phyloP scores from a whole-genome alignment of 2,888 invertebrate genomes.

The Leucoma salicis region DNA sequence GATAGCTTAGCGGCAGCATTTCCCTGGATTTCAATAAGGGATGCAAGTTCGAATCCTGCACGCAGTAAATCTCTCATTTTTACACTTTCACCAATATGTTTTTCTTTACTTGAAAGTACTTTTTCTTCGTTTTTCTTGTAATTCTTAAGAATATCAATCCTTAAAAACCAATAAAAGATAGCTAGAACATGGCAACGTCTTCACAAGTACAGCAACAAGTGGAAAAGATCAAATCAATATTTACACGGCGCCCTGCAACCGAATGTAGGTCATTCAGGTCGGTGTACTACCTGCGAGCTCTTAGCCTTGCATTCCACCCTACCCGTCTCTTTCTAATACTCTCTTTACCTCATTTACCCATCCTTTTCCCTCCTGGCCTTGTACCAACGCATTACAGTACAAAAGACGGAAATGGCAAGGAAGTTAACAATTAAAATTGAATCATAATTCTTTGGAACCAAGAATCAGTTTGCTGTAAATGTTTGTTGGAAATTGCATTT shows the following conservation, averaged over 20 bases:
- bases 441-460: slow-evolving; percentile 40
- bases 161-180: slow-evolving; percentile 18
- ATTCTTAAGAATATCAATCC: not conserved
- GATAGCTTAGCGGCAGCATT: too few relatives aligned
- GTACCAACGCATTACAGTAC: slow-evolving; percentile 64
- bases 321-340: slow-evolving; percentile 43
- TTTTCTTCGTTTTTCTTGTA: too few relatives aligned
- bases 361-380: slow-evolving; percentile 63
- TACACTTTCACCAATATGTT: too few relatives aligned
- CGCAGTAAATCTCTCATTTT: too few relatives aligned
- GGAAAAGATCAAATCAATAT: slow-evolving; percentile 73
- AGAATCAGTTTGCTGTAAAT: slow-evolving; percentile 36
- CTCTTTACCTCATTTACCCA: slow-evolving; percentile 30
- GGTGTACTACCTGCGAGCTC: slow-evolving; percentile 74
- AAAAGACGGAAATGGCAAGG: slow-evolving; percentile 67
- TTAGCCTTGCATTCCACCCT: slow-evolving; percentile 69
- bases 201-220: slow-evolving; percentile 66
- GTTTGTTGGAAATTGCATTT: slow-evolving; percentile 47
- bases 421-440: slow-evolving; percentile 54
- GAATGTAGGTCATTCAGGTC: slow-evolving; percentile 72
- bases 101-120: not conserved
- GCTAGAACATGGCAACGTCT: slow-evolving; percentile 34
- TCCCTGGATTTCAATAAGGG: too few relatives aligned
- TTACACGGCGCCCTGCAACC: slow-evolving; percentile 69
- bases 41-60: too few relatives aligned